A percentile compares a stretch with the other conserved stretches of the same genome.
phyloP scores from a whole-genome alignment of 2,888 invertebrate species.

The Cepaea hortensis region DNA sequence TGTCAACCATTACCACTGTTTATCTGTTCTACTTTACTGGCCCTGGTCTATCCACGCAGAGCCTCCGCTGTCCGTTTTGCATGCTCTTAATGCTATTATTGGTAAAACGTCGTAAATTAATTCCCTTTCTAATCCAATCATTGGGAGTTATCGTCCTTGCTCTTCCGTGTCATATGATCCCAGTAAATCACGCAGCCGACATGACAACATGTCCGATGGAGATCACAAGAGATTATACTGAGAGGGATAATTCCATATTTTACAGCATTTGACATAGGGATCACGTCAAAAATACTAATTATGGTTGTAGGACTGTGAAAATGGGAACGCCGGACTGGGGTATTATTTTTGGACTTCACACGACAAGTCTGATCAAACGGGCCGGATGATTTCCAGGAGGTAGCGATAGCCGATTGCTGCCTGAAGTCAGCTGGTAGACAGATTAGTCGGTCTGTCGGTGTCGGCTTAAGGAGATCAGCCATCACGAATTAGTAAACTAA shows the following conservation, averaged over 20 bases:
- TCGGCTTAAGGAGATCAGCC: neutral
- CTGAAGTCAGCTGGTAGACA: neutral
- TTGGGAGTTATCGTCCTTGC: constrained; percentile 35
- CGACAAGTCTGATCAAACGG: neutral
- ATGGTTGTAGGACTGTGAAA: constrained; percentile 17
- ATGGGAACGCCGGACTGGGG: neutral
- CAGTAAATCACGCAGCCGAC: constrained; percentile 36
- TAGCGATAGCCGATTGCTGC: neutral
- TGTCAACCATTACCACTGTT: neutral
- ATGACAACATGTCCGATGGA: constrained; percentile 29
- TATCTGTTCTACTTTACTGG: constrained; percentile 18
- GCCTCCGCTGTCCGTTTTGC: neutral
- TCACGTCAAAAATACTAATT: constrained; percentile 28
- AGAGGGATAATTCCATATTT: constrained; percentile 35
- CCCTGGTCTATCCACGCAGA: neutral
- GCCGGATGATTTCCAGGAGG: neutral
- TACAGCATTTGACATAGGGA: constrained; percentile 25
- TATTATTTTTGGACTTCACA: neutral
- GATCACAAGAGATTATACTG: constrained; percentile 23
- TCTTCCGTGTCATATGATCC: constrained; percentile 41
- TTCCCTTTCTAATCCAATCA: constrained; percentile 43
- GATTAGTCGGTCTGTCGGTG: neutral
- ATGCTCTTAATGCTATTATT: constrained; percentile 26
- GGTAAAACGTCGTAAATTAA: constrained; percentile 36
- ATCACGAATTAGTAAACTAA: neutral